phyloP scores from a whole-genome alignment of 1,140 invertebrate species.

The Chironomus tepperi region DNA sequence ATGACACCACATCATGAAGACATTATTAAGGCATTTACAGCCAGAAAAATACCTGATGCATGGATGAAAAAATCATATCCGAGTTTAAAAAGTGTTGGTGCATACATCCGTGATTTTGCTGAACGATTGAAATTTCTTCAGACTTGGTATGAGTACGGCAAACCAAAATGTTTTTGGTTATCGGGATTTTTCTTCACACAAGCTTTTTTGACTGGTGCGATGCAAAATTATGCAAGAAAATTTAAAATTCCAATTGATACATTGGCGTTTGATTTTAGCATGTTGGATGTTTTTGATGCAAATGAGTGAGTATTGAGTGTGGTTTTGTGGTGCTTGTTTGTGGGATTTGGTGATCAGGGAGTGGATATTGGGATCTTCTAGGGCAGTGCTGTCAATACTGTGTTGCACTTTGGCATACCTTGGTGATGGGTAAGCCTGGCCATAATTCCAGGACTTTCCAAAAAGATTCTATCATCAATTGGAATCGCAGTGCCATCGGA shows the following conservation, averaged over 20 bases:
- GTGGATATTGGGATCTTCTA: no score
- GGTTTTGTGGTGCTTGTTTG: no score
- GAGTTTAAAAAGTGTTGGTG: slow-evolving; percentile 77
- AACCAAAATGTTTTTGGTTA: slow-evolving; percentile 80
- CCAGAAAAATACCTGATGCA: slow-evolving; percentile 64
- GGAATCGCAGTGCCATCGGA: no score
- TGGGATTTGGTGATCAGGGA: no score
- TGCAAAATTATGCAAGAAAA: slow-evolving; percentile 85
- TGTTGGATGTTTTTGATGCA: slow-evolving; percentile 48
- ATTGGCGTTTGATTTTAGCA: slow-evolving; percentile 70
- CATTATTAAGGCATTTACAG: slow-evolving; percentile 56
- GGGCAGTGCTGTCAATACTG: no score
- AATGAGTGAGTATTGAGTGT: slow-evolving; percentile 51
- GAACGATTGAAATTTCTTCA: slow-evolving; percentile 66
- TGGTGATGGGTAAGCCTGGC: no score
- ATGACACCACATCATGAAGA: slow-evolving; percentile 77
- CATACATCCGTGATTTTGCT: slow-evolving; percentile 78
- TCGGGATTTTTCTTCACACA: slow-evolving; percentile 93
- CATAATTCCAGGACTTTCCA: no score
- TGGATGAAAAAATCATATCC: slow-evolving; percentile 84
- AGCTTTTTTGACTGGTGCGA: slow-evolving; percentile 83
- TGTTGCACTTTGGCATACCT: no score
- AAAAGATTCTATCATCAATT: no score
- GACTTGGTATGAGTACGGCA: slow-evolving; percentile 68
- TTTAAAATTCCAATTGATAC: slow-evolving; percentile 83